Conservation (phyloP, 2,888 invertebrate genomes). For the Lycophotia porphyrea region DNA sequence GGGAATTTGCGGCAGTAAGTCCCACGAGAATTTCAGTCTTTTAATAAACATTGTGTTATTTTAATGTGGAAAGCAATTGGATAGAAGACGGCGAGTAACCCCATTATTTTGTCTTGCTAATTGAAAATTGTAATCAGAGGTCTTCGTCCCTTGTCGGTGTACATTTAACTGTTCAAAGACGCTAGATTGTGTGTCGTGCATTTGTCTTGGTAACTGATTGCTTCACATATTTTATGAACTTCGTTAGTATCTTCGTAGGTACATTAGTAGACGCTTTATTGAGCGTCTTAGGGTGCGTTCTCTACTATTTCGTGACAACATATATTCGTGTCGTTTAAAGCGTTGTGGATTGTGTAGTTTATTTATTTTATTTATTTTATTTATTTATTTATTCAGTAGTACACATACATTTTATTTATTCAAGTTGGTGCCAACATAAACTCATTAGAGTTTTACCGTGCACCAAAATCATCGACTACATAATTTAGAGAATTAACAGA, state of each 20-base stretch:
- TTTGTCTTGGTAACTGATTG: conserved; percentile 31
- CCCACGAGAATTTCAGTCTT: conserved; percentile 4
- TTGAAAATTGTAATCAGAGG: conserved; percentile 64
- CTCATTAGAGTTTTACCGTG: too few relatives aligned
- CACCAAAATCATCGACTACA: too few relatives aligned
- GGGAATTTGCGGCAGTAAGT: background rate
- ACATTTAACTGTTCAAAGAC: conserved; percentile 18
- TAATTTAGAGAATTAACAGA: too few relatives aligned
- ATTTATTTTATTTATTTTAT: too few relatives aligned
- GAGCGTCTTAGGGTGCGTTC: too few relatives aligned
- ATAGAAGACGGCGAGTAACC: conserved; percentile 26
- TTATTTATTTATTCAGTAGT: too few relatives aligned
- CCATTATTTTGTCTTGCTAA: conserved; percentile 58
- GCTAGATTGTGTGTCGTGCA: conserved; percentile 7
- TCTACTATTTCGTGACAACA: too few relatives aligned
- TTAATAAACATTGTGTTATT: conserved; percentile 36
- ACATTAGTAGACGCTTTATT: conserved; percentile 7
- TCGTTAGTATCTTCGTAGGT: background rate
- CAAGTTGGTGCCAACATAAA: too few relatives aligned
- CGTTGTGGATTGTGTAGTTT: too few relatives aligned
- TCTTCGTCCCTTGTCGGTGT: conserved; percentile 25
- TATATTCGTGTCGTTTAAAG: too few relatives aligned
- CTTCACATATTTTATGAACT: conserved; percentile 29
- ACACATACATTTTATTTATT: too few relatives aligned
- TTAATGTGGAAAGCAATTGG: conserved; percentile 31